Conservation (phyloP, 2,113 vertebrate genomes). For the Panthera uncia region DNA sequence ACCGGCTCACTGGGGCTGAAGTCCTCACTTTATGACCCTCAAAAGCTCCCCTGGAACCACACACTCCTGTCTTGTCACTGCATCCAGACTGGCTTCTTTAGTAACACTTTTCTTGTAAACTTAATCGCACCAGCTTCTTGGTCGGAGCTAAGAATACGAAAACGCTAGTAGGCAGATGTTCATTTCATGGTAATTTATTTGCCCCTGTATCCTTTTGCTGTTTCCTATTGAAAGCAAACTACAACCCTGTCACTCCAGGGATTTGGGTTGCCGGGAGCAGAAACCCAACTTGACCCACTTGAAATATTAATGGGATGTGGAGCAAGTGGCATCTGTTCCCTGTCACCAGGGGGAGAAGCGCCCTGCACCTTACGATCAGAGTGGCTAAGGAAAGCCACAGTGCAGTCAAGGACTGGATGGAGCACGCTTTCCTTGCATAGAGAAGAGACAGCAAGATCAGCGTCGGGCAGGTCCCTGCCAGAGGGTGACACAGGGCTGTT, state of each 20-base stretch:
- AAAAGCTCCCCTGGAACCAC: neutral
- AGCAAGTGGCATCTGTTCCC: neutral
- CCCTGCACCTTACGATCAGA: neutral
- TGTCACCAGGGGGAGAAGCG: neutral
- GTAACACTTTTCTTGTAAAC: neutral
- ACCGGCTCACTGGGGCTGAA: neutral
- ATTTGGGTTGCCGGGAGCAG: neutral
- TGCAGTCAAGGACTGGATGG: neutral
- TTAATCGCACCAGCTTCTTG: neutral
- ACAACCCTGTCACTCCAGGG: neutral
- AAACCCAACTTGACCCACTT: neutral
- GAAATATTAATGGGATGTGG: neutral
- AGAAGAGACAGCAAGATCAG: neutral
- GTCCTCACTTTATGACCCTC: neutral
- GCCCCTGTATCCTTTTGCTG: neutral
- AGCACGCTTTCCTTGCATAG: neutral
- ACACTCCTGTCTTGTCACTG: neutral
- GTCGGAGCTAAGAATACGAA: neutral
- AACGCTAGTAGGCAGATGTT: neutral
- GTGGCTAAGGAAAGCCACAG: neutral
- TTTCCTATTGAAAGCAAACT: conserved; percentile 7
- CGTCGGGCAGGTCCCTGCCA: neutral
- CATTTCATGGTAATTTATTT: neutral
- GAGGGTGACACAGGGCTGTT: neutral
- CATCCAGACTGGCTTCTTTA: neutral